Base-by-base conservation (phyloP, 2,113 vertebrate genomes). In the Caranx melampygus region DNA sequence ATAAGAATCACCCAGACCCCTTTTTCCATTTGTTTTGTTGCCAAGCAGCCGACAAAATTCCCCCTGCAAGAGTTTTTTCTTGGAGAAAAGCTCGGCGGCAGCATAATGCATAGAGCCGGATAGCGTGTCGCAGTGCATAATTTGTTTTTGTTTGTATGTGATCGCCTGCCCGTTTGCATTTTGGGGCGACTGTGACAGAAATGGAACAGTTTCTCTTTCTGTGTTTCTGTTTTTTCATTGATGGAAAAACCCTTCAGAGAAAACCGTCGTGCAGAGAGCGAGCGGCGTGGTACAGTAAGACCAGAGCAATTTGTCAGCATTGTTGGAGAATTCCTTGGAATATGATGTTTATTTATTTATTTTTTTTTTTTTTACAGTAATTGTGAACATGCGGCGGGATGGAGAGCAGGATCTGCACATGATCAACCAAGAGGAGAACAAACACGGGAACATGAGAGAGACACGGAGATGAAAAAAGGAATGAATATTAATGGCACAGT, bases 21-120 rank as follows among this genome's bases (percentile, higher is more conserved):
- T 26, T 44, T 89, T 90, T 79, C 82, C 66, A 84, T 92, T 92
- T 88, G 80, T 93, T 91, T 88, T 83, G 85, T 92, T 93, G 87
- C 90, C 87, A 91, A 90, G 89, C 85, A 88, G 86, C 88, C 85
- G 78, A 71, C 81, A 87, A 84, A 26, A 26, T 26, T 89, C 87
- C 89, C 69, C 81, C 80, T 75, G 75, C 74, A 83, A 84, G 64
- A 75, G 73, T 87, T 83, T 79, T 59, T 58, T 67, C 78, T 82
- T 26, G 26, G 26, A 26, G 26, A 60, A 81, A 83, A 89, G 78
- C 66, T 55, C 83, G 64, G 73, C 79, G 12, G 69, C 37, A 44
- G 63, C 49, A 78, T 90, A 84, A 89, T 86, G 79, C 73, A 86
- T 58, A 33, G 72, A 68, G 72, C 69, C 81, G 83, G 79, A 80